A percentile compares a stretch with the other conserved stretches of the same genome.
phyloP scores from a whole-genome alignment of 2,888 invertebrate genomes.

The Lymantria dispar region DNA sequence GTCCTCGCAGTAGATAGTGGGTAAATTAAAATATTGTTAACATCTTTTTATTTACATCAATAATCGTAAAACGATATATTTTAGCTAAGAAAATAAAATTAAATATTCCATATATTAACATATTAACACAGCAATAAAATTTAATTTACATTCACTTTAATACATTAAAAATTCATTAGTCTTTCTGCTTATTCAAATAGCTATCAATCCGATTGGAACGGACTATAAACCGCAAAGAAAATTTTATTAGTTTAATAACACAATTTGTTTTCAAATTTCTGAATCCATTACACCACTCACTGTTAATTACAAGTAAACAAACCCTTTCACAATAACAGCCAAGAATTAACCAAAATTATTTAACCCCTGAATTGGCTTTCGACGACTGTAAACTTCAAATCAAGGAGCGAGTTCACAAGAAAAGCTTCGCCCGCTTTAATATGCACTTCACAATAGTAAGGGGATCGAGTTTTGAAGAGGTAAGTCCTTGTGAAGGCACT shows the following conservation, averaged over 20 bases:
- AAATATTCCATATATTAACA: not conserved
- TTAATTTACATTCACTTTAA: not conserved
- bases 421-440: slow-evolving; percentile 65
- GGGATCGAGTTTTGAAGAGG: slow-evolving; percentile 72
- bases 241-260: not conserved
- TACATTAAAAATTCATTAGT: not conserved
- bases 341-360: slow-evolving; percentile 60
- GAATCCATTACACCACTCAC: slow-evolving; percentile 20
- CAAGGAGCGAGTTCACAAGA: slow-evolving; percentile 63
- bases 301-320: slow-evolving; percentile 44
- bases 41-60: slow-evolving; percentile 24
- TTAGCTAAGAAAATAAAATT: not conserved
- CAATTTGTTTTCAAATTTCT: slow-evolving; percentile 4
- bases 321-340: slow-evolving; percentile 43
- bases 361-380: slow-evolving; percentile 61
- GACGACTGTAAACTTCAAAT: slow-evolving; percentile 62
- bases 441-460: slow-evolving; percentile 75
- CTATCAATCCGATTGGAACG: not conserved
- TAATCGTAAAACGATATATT: slow-evolving; percentile 26
- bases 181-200: not conserved
- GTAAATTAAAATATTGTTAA: slow-evolving; percentile 9
- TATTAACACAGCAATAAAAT: slow-evolving; percentile 5
- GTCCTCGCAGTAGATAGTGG: slow-evolving; percentile 19
- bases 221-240: not conserved
- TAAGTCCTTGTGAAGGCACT: slow-evolving; percentile 67